A percentile compares a stretch with the other conserved stretches of the same genome.
Conservation (phyloP, 2,888 invertebrate genomes). For the Antitype chi region DNA sequence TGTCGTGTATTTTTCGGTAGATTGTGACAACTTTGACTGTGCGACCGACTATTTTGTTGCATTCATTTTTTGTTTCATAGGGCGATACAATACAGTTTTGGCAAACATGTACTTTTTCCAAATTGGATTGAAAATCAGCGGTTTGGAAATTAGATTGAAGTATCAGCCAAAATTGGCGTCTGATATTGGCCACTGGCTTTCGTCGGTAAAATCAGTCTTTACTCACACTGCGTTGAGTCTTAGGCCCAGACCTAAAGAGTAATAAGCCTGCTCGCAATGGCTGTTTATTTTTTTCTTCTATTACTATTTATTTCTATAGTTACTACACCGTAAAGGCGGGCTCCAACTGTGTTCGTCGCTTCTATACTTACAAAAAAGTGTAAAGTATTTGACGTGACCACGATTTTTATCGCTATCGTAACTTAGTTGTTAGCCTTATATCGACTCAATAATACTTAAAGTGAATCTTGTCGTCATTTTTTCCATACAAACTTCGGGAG, state of each 20-base stretch:
- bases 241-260: neutral
- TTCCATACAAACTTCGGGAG: no score
- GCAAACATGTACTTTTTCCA: neutral
- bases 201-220: neutral
- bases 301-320: slow-evolving; percentile 11
- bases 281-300: neutral
- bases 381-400: slow-evolving; percentile 27
- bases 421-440: slow-evolving; percentile 14
- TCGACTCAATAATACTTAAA: slow-evolving; percentile 12
- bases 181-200: neutral
- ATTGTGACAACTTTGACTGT: neutral
- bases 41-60: neutral
- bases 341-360: slow-evolving; percentile 28
- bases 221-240: neutral
- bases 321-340: slow-evolving; percentile 31
- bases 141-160: no score
- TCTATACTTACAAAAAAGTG: slow-evolving; percentile 42
- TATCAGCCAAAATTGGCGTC: neutral
- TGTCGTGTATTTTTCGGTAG: neutral
- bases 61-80: neutral
- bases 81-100: neutral
- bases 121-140: neutral
- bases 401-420: slow-evolving; percentile 22
- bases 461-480: no score
- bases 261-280: neutral